A percentile compares a stretch with the other conserved stretches of the same genome.
phyloP scores from a whole-genome alignment of 2,113 vertebrate species.

The Austrofundulus limnaeus region DNA sequence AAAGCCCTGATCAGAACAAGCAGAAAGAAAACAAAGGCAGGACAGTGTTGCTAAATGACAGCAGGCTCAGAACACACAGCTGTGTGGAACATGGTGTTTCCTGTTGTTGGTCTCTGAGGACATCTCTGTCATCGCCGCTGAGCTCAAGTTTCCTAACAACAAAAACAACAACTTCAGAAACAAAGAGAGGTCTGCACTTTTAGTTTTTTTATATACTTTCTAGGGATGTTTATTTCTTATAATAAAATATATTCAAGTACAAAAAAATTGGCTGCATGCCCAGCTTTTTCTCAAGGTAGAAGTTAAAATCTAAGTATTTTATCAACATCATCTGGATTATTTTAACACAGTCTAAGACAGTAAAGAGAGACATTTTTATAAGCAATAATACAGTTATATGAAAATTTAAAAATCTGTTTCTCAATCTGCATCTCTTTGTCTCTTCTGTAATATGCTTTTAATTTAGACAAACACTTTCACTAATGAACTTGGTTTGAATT shows the following conservation, averaged over 20 bases:
- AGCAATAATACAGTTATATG: too few relatives aligned
- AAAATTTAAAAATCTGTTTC: too few relatives aligned
- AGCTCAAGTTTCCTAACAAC: slow-evolving; percentile 40
- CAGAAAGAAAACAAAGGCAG: slow-evolving; percentile 13
- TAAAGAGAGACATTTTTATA: slow-evolving; percentile 43
- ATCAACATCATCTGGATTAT: slow-evolving; percentile 48
- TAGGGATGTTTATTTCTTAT: slow-evolving; percentile 15
- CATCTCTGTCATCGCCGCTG: slow-evolving; percentile 26
- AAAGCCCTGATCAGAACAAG: slow-evolving; percentile 33
- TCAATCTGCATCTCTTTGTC: too few relatives aligned
- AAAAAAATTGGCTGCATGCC: slow-evolving; percentile 51
- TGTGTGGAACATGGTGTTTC: slow-evolving; percentile 50
- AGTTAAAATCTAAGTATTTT: slow-evolving; percentile 40
- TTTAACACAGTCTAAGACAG: slow-evolving; percentile 17
- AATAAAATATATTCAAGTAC: slow-evolving; percentile 64
- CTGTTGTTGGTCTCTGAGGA: slow-evolving; percentile 43
- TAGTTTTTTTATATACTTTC: slow-evolving; percentile 17
- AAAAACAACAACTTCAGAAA: slow-evolving; percentile 27
- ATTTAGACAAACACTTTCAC: too few relatives aligned
- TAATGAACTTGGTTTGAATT: too few relatives aligned
- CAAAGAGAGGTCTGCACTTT: slow-evolving; percentile 10
- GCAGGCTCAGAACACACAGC: slow-evolving; percentile 54
- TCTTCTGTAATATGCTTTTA: too few relatives aligned
- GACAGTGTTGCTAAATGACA: slow-evolving; percentile 19
- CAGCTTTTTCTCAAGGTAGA: slow-evolving; percentile 43